Evolutionary conservation across 2,888 invertebrate species (phyloP).

Genomic region (Terebella lapidaria): DNA sequence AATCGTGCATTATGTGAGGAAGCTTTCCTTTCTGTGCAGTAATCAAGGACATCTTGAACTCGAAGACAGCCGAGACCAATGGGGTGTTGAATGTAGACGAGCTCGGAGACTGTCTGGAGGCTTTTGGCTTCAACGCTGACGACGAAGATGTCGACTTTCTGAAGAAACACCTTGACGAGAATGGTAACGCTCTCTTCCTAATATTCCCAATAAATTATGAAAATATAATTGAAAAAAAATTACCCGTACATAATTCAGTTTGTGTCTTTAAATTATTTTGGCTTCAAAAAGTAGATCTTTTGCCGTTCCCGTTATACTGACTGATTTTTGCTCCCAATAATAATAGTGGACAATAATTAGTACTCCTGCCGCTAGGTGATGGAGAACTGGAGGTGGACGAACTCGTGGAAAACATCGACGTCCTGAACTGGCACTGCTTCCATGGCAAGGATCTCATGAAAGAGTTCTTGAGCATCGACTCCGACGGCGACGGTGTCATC

Average conservation of each 20-base stretch:
- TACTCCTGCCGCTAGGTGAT: conserved; percentile 8
- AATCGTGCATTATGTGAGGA: neutral
- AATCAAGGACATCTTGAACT: neutral
- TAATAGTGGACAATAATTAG: neutral
- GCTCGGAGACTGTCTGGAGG: conserved; percentile 11
- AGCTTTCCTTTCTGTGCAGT: neutral
- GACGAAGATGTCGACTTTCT: conserved; percentile 12
- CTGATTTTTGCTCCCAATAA: no score
- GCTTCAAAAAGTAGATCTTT: no score
- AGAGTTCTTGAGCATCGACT: conserved; percentile 11
- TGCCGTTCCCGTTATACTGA: no score
- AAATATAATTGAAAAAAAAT: no score
- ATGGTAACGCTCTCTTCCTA: conserved; percentile 2
- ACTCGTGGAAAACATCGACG: conserved; percentile 11
- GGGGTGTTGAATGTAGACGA: neutral
- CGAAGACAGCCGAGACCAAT: neutral
- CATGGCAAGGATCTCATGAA: conserved; percentile 15
- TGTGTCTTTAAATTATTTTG: no score
- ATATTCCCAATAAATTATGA: neutral
- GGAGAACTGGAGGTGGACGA: conserved; percentile 13
- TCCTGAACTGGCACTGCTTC: conserved; percentile 16
- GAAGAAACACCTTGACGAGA: conserved; percentile 13
- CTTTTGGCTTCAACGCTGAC: conserved; percentile 11
- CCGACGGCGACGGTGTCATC: conserved; percentile 11
- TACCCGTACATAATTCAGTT: no score